Percentiles rank a stretch among this genome's conserved stretches.
Conservation (phyloP, 2,888 invertebrate species). For the Meiosimyza decipiens region DNA sequence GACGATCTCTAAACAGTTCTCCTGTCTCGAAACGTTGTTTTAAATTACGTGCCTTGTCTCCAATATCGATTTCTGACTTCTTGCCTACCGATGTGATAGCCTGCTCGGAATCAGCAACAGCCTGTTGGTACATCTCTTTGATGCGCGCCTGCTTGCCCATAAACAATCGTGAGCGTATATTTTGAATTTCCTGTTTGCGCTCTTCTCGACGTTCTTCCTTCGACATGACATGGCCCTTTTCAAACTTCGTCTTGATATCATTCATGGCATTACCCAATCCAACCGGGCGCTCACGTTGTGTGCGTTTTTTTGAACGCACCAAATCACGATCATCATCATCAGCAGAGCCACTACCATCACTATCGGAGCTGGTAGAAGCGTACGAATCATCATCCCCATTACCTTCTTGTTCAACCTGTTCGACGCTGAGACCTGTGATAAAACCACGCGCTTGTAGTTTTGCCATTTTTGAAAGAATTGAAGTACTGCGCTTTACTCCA, state of each 20-base stretch:
- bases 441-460: slow-evolving; percentile 81
- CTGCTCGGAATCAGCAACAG: slow-evolving; percentile 83
- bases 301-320: slow-evolving; percentile 70
- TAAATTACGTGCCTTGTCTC: slow-evolving; percentile 74
- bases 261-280: slow-evolving; percentile 82
- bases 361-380: slow-evolving; percentile 28
- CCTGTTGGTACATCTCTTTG: slow-evolving; percentile 92
- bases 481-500: slow-evolving; percentile 75
- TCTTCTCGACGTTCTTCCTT: slow-evolving; percentile 80
- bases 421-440: slow-evolving; percentile 24
- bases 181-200: slow-evolving; percentile 89
- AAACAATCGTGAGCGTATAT: slow-evolving; percentile 84
- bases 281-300: slow-evolving; percentile 79
- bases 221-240: slow-evolving; percentile 72
- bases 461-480: slow-evolving; percentile 83
- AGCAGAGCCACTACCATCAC: slow-evolving; percentile 43
- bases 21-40: slow-evolving; percentile 87
- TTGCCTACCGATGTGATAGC: slow-evolving; percentile 58
- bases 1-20: slow-evolving; percentile 75
- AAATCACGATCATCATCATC: slow-evolving; percentile 70
- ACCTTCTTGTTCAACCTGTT: slow-evolving; percentile 67
- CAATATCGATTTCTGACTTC: slow-evolving; percentile 67
- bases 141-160: slow-evolving; percentile 92
- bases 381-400: slow-evolving; percentile 69
- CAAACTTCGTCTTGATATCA: slow-evolving; percentile 86